Evolutionary conservation across 2,797 vertebrate species (phyloP).

Genomic region (Emys orbicularis): DNA sequence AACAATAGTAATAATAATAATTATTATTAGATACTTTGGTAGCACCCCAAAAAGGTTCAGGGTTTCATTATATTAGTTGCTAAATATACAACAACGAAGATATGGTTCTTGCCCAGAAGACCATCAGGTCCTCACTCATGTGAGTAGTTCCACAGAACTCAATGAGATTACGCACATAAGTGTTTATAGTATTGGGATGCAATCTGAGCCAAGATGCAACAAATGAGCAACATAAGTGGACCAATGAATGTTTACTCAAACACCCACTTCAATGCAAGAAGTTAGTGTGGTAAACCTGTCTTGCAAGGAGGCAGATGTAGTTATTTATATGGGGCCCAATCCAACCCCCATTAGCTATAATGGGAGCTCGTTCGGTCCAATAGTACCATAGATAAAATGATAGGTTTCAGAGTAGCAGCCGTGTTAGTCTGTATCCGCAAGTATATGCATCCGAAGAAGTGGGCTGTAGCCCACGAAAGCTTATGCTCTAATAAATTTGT

Average conservation of each 20-base stretch:
- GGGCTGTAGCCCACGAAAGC: no score
- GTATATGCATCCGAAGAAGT: no score
- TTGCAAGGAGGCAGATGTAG: not conserved
- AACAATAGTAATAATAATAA: not conserved
- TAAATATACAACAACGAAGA: not conserved
- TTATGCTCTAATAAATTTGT: no score
- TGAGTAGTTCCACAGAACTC: not conserved
- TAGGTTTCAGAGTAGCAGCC: no score
- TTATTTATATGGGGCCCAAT: not conserved
- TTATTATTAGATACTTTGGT: not conserved
- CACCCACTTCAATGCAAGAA: not conserved
- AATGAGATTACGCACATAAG: not conserved
- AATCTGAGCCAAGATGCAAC: not conserved
- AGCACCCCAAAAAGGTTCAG: not conserved
- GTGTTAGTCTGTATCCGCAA: no score
- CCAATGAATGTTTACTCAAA: not conserved
- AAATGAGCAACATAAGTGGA: not conserved
- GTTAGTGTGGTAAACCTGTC: not conserved
- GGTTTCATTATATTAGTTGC: not conserved
- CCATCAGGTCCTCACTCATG: not conserved
- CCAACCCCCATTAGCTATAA: not conserved
- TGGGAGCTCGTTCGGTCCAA: not conserved
- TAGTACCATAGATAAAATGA: not conserved
- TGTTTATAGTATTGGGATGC: rapidly evolving
- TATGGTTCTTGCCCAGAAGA: not conserved